Evolutionary conservation across 2,797 vertebrate species (phyloP), one percentile per base, ranked within the genome.

Genomic region (Chaunax sp.): DNA sequence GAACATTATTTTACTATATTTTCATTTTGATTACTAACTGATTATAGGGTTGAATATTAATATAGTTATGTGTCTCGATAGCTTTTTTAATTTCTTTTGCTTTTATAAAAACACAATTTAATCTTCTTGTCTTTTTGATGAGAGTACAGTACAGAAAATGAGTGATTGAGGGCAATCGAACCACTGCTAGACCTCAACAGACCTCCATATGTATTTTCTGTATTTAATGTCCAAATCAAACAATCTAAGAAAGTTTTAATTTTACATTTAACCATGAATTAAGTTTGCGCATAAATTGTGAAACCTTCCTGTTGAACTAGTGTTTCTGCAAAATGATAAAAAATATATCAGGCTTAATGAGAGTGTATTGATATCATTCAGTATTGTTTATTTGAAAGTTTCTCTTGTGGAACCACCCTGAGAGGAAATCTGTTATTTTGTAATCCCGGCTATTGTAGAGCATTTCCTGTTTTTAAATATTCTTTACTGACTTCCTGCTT

Each of bases 1-100:
- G 55, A 83, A 64, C 23, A 76, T 81, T 83, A 81, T 85, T 90
- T 88, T 81, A 75, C 59, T 82, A 80, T 87, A 79, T 76, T 66
- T 53, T 58, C 52, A 69, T 81, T 85, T 69, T 74, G 70, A 75
- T 80, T 80, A 66, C 49, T 56, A 55, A 86, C 84, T 72, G 62
- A 87, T 84, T 88, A 76, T 64, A 77, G 12, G 57, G 76, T 84
- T 84, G 68, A 82, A 75, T 81, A 56, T 68, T 80, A 40, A 61
- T 73, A 70, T 59, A 64, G 76, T 64, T 80, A 52, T 58, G 37
- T 61, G 75, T 87, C 63, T 73, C 46, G 45, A 35, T 35, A 35
- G 33, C 8, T 35, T 35, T 35, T 35, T 10, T 10, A 30, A 30
- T 30, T 30, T 11, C 3, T 37, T 37, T 37, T 9, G 15, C n/a